phyloP scores from a whole-genome alignment of 2,113 vertebrate genomes.

The Nycticryphes semicollaris region DNA sequence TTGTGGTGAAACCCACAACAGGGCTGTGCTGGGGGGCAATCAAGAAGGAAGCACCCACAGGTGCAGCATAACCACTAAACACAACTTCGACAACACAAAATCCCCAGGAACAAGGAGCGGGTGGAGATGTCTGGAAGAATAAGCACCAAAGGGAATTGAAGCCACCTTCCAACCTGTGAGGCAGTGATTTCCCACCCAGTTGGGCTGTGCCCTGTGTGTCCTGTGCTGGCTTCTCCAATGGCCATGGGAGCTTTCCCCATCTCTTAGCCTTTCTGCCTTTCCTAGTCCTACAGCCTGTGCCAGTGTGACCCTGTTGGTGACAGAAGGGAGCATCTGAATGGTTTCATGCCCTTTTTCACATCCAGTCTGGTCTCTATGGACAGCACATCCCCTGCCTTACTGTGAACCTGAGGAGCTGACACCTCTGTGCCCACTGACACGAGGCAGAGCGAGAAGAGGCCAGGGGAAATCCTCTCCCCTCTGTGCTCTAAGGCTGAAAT shows the following conservation, averaged over 20 bases:
- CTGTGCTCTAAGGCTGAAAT: background rate
- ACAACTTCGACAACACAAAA: background rate
- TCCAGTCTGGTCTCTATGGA: rapidly evolving
- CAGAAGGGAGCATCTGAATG: background rate
- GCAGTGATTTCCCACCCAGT: background rate
- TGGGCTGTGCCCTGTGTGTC: rapidly evolving
- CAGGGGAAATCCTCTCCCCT: background rate
- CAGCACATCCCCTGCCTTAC: background rate
- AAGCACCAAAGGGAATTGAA: background rate
- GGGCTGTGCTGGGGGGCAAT: background rate
- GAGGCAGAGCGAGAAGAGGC: background rate
- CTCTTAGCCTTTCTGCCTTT: background rate
- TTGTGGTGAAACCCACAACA: rapidly evolving
- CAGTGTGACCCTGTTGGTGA: background rate
- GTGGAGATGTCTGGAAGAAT: background rate
- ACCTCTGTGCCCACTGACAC: background rate
- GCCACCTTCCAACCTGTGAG: background rate
- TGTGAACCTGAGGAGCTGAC: background rate
- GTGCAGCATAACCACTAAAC: background rate
- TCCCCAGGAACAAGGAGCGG: background rate
- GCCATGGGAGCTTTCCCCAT: background rate
- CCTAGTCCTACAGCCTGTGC: background rate
- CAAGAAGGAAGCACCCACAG: rapidly evolving
- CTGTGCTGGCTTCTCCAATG: background rate
- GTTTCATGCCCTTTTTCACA: background rate